A percentile compares a stretch with the other conserved stretches of the same genome.
Evolutionary conservation across 2,888 invertebrate genomes (phyloP).

Genomic region (Heteromyza rotundicornis): DNA sequence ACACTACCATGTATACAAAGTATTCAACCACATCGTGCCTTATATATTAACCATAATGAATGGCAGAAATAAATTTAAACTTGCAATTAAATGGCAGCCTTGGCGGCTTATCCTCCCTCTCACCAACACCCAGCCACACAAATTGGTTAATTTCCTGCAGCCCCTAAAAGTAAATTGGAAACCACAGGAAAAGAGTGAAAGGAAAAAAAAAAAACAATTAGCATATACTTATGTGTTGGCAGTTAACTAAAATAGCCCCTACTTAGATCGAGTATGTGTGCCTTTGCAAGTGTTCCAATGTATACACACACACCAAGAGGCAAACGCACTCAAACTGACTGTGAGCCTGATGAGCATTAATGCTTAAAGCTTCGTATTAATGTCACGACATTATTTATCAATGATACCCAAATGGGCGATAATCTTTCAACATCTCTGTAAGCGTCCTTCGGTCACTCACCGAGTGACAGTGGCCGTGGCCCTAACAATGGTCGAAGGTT

Average conservation of each 20-base stretch:
- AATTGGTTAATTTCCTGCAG: background rate
- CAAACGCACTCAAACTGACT: background rate
- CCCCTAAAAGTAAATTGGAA: background rate
- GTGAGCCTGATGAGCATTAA: background rate
- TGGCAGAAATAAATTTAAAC: background rate
- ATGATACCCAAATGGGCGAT: constrained; percentile 51
- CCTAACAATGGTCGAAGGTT: no score
- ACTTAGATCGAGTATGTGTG: background rate
- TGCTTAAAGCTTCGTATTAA: constrained; percentile 38
- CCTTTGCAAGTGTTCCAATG: background rate
- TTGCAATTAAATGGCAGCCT: no score
- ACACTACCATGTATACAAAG: background rate
- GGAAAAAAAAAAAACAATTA: background rate
- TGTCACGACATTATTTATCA: constrained; percentile 51
- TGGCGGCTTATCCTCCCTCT: no score
- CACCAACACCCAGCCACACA: background rate
- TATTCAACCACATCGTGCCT: no score
- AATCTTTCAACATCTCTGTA: constrained; percentile 37
- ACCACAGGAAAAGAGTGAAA: background rate
- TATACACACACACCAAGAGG: constrained; percentile 1
- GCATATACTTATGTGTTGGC: background rate
- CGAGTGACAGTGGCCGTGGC: no score
- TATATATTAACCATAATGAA: no score
- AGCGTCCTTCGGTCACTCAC: no score
- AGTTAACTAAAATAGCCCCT: background rate